phyloP scores from a whole-genome alignment of 2,888 invertebrate species.

The Asteroscopus sphinx region DNA sequence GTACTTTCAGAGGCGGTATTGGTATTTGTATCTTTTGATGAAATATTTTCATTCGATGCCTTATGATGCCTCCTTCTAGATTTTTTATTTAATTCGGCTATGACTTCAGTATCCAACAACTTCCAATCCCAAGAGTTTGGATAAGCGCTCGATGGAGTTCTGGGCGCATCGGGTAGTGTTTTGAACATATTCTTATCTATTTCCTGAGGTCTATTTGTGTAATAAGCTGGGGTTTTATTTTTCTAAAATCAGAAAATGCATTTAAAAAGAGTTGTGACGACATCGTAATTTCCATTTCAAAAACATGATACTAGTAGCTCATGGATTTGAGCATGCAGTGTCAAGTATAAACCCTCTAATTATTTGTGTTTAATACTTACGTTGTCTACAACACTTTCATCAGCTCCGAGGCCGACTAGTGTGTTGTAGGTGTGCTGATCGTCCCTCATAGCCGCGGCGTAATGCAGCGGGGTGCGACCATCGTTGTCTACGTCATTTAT shows the following conservation, averaged over 20 bases:
- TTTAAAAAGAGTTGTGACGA: constrained; percentile 3
- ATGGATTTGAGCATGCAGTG: constrained; percentile 28
- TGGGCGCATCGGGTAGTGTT: constrained; percentile 94
- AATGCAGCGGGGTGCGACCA: constrained; percentile 96
- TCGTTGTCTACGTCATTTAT: constrained; percentile 93
- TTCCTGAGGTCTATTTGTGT: constrained; percentile 93
- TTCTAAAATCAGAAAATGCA: constrained; percentile 88
- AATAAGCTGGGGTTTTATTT: constrained; percentile 95
- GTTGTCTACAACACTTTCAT: constrained; percentile 95
- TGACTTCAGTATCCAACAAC: constrained; percentile 88
- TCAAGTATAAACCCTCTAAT: background rate
- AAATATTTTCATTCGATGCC: constrained; percentile 83
- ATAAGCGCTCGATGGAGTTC: constrained; percentile 92
- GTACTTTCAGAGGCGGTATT: constrained; percentile 79
- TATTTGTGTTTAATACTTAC: constrained; percentile 87
- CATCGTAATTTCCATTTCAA: background rate
- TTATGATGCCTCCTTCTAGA: constrained; percentile 78
- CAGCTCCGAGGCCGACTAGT: constrained; percentile 94
- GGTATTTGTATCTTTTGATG: constrained; percentile 81
- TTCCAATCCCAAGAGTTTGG: constrained; percentile 94
- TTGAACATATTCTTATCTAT: constrained; percentile 93
- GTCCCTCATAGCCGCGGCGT: constrained; percentile 95
- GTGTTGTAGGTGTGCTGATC: constrained; percentile 94
- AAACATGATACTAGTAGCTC: constrained; percentile 1
- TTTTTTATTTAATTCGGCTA: constrained; percentile 82